Percentiles rank a stretch among this genome's conserved stretches.
Evolutionary conservation across 2,113 vertebrate genomes (phyloP).

Genomic region (Syngnathus typhle): DNA sequence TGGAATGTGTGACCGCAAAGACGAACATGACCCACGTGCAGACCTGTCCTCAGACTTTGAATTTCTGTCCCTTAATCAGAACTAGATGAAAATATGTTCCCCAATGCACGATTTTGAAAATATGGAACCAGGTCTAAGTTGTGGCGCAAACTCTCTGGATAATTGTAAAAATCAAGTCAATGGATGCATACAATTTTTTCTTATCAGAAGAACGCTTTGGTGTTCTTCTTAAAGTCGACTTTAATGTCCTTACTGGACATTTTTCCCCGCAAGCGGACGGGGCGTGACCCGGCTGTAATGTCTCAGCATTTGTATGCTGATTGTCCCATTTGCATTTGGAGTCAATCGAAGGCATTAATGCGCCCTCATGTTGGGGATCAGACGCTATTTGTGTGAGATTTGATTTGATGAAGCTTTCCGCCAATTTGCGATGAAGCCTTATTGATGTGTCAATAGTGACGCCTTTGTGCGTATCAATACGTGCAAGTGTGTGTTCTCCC

Average conservation of each 20-base stretch:
- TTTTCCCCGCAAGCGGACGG: background rate
- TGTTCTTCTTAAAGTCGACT: background rate
- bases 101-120: no score
- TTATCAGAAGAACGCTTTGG: no score
- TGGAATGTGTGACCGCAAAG: constrained; percentile 16
- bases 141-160: no score
- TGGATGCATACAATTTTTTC: no score
- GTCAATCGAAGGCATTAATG: constrained; percentile 6
- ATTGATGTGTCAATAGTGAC: background rate
- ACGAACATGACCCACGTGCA: background rate
- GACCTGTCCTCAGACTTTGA: no score
- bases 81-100: no score
- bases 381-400: background rate
- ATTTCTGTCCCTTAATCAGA: no score
- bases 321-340: background rate
- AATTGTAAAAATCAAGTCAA: no score
- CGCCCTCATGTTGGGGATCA: constrained; percentile 5
- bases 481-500: background rate
- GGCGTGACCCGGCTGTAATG: background rate
- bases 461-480: background rate
- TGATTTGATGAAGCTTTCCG: constrained; percentile 3
- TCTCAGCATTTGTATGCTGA: background rate
- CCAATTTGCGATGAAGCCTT: constrained; percentile 1
- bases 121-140: no score
- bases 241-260: background rate